Evolutionary conservation across 2,888 invertebrate species (phyloP).

Genomic region (Cetonia aurata): DNA sequence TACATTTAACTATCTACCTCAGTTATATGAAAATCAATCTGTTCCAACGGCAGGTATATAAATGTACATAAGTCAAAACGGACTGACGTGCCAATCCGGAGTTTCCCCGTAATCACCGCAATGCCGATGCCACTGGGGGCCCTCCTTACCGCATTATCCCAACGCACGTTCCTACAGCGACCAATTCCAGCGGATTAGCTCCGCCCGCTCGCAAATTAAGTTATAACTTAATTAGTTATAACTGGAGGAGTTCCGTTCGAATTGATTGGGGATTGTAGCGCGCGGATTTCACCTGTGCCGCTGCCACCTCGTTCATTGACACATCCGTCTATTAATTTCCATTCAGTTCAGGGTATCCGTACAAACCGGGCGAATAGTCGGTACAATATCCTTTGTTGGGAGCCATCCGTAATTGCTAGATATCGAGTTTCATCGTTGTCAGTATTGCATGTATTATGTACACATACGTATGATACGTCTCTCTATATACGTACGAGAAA

Average conservation of each 20-base stretch:
- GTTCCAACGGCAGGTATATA: neutral
- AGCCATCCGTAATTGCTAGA: neutral
- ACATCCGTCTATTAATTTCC: slow-evolving; percentile 23
- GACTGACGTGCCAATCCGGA: neutral
- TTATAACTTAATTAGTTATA: slow-evolving; percentile 20
- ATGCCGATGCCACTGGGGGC: neutral
- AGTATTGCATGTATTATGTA: too few relatives aligned
- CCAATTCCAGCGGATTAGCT: neutral
- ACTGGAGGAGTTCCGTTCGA: neutral
- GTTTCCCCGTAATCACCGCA: slow-evolving; percentile 9
- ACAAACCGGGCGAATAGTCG: too few relatives aligned
- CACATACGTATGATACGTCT: too few relatives aligned
- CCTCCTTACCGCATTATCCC: neutral
- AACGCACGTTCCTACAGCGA: neutral
- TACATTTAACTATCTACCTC: too few relatives aligned
- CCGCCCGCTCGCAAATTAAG: slow-evolving; percentile 11
- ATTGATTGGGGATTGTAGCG: slow-evolving; percentile 1
- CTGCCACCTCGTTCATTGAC: slow-evolving; percentile 9
- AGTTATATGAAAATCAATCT: too few relatives aligned
- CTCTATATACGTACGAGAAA: too few relatives aligned
- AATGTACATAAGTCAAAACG: neutral
- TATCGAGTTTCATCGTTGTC: neutral
- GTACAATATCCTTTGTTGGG: neutral
- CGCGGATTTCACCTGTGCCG: slow-evolving; percentile 5
- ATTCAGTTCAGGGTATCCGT: slow-evolving; percentile 8